Evolutionary conservation across 1,140 invertebrate species (phyloP), one percentile per base, ranked within the genome.

Genomic region (Drosophila mojavensis): DNA sequence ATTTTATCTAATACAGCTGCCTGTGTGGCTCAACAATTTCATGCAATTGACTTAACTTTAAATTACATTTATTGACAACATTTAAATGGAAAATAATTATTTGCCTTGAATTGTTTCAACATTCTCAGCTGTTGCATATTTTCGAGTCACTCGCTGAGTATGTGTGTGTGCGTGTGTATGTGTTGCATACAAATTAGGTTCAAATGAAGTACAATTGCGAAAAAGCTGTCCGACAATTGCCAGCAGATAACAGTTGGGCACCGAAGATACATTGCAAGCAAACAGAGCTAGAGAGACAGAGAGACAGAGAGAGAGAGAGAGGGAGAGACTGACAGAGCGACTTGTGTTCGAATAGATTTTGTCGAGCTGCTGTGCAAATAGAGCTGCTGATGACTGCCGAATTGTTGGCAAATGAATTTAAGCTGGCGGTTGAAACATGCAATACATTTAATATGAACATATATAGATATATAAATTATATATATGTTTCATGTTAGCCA

Each of bases 21-120:
- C 13, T 6, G 5, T 43, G n/a, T 6, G 5, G 43, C 9, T 39
- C 17, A 39, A 7, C 11, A 24, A 43, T 41, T 41, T 33, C 41
- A 24, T 47, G 41, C 26, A 24, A 36, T n/a, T 41, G 50, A 59
- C 36, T 63, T 56, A 17, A 15, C 65, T 43, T 43, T 26, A 9
- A 71, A 65, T 56, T 45, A 28, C 15, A 5, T 66, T 59, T 47
- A 72, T 53, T 28, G 36, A 60, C 47, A 39, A 45, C 47, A 72
- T 60, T 60, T 66, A 51, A 72, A 66, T 53, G 36, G 33, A 11
- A 47, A 64, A 58, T 71, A 56, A 48, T 71, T 72, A 59, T 43
- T 71, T 56, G 36, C n/a, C 39, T 63, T 41, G 17, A 41, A 51
- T 36, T 5, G 48, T 65, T 65, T 65, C 48, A 10, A 47, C 43